Percentiles rank a stretch among this genome's conserved stretches.
Evolutionary conservation across 2,113 vertebrate species (phyloP).

Genomic region (Vidua macroura): DNA sequence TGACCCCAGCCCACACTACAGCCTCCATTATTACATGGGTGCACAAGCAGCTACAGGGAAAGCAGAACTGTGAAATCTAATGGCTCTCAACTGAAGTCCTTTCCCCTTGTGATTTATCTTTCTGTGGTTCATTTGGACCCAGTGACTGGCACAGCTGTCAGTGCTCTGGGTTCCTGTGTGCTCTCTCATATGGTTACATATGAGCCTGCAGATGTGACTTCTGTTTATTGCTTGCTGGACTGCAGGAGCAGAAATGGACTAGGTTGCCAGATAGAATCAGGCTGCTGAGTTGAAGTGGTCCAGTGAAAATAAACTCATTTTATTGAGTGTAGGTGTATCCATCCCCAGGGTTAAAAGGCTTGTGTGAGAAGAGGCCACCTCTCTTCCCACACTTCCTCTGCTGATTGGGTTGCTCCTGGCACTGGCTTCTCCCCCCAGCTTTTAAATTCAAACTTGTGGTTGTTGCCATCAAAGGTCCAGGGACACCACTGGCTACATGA

Average conservation of each 20-base stretch:
- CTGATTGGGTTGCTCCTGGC: not conserved
- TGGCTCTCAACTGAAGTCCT: not conserved
- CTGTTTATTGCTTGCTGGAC: not conserved
- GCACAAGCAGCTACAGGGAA: not conserved
- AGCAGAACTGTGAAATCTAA: not conserved
- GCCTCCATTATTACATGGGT: not conserved
- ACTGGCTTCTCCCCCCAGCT: not conserved
- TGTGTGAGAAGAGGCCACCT: not conserved
- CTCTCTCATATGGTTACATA: not conserved
- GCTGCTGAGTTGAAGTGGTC: not conserved
- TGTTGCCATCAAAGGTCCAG: not conserved
- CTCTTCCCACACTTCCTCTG: not conserved
- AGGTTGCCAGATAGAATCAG: not conserved
- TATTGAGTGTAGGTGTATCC: not conserved
- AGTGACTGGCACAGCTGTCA: not conserved
- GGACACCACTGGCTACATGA: not conserved
- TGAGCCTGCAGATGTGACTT: not conserved
- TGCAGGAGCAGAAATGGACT: not conserved
- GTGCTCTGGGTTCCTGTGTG: not conserved
- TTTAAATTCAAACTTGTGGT: not conserved
- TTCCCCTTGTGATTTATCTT: not conserved
- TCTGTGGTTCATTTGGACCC: not conserved
- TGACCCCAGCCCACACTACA: not conserved
- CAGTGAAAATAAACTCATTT: not conserved
- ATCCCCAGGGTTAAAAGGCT: not conserved